Percentiles rank a stretch among this genome's conserved stretches.
These are phyloP conservation scores for Tromatobia lineatoria DNA, from an alignment of 2,888 invertebrate species.

Conservation along the genomic window DNA sequence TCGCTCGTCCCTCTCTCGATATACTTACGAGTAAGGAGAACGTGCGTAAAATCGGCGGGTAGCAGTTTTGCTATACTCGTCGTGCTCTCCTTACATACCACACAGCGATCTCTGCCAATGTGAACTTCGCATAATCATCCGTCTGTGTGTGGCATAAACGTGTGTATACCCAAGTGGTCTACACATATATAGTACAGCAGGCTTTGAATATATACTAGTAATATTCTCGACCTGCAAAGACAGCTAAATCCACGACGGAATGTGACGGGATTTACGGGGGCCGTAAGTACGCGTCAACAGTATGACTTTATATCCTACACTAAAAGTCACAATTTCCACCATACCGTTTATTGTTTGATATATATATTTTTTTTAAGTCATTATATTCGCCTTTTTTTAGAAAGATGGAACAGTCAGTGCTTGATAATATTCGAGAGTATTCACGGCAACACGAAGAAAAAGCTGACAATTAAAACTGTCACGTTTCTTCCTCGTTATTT, in stretches of 20 bases:
- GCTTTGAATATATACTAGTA: slow-evolving; percentile 50
- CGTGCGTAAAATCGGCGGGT: slow-evolving; percentile 58
- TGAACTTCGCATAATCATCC: slow-evolving; percentile 23
- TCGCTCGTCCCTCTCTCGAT: slow-evolving; percentile 55
- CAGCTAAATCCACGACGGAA: slow-evolving; percentile 62
- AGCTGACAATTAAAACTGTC: too few relatives aligned
- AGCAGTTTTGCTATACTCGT: slow-evolving; percentile 24
- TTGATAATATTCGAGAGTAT: background rate
- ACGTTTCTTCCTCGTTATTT: too few relatives aligned
- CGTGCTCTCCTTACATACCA: slow-evolving; percentile 10
- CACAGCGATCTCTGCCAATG: slow-evolving; percentile 5
- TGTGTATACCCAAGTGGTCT: background rate
- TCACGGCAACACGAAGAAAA: background rate
- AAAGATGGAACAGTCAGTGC: background rate
- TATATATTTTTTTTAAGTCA: background rate
- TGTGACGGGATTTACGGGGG: slow-evolving; percentile 60
- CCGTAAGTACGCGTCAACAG: slow-evolving; percentile 5
- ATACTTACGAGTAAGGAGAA: slow-evolving; percentile 47
- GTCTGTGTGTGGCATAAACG: slow-evolving; percentile 5
- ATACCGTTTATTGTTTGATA: slow-evolving; percentile 21
- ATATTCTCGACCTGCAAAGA: slow-evolving; percentile 50
- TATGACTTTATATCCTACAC: slow-evolving; percentile 26
- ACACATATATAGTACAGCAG: slow-evolving; percentile 4
- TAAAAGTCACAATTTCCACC: slow-evolving; percentile 5
- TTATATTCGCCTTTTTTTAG: background rate